Base-by-base conservation (phyloP, 53 echinoderm and acorn worm genomes). In the Echinarachnius parma region DNA sequence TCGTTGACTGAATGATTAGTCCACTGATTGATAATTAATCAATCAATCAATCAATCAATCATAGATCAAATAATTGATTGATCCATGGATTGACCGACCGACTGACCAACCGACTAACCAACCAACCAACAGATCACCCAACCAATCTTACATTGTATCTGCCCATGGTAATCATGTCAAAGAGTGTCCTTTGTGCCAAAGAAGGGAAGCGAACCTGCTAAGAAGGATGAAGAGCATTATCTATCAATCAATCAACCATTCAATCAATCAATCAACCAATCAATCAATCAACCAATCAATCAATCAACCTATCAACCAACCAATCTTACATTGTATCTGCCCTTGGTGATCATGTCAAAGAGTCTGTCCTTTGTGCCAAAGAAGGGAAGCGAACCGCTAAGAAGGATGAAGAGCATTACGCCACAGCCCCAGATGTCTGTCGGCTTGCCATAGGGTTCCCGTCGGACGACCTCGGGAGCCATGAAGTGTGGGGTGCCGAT, bases 401-500 rank as follows among this genome's bases (percentile, higher is more conserved):
- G 83, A 3, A 98, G 88, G 39, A 98, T 98, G 36, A 85, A 98
- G 56, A 92, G 80, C 98, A 98, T 98, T 26, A 98, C 98, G 58
- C 98, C 98, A 19, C 98, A 98, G 34, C 98, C 98, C 98, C 98
- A 98, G 76, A 98, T 98, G 60, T 98, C 98, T 0, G 88, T 81
- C 7, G 98, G 98, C 21, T 98, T 98, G 55, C 98, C 98, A 34
- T 98, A 98, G 7, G 98, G 98, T 50, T 98, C 91, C 13, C 98
- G 81, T 19, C 92, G 92, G 39, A 98, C 90, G 9, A 98, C 98
- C 64, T 98, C 98, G 0, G 98, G 98, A 0, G 98, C 98, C 98
- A 98, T 98, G 86, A 98, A 98, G 62, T 98, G 98, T 5, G 98
- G 98, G 4, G 98, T 98, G 23, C 98, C 98, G 45, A 98, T 98